Evolutionary conservation across 2,113 vertebrate genomes (phyloP).

Genomic region (Hymenochirus boettgeri): DNA sequence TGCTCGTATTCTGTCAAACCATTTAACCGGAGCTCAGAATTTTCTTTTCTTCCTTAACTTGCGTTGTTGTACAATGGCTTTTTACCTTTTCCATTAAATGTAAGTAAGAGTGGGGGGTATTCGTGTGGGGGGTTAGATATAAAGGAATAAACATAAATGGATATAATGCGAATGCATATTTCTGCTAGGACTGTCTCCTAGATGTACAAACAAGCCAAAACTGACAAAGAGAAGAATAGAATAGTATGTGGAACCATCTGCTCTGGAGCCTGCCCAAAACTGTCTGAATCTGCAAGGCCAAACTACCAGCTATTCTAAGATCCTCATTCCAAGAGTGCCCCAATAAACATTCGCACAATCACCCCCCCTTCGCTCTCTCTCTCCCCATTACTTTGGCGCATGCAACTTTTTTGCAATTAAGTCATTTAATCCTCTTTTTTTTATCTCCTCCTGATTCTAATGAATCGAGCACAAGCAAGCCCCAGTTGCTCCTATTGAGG

Average conservation of each 20-base stretch:
- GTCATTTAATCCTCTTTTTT: constrained; percentile 99
- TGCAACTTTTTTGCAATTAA: constrained; percentile 99
- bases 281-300: constrained; percentile 81
- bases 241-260: constrained; percentile 97
- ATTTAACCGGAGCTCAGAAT: constrained; percentile 33
- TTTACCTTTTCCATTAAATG: no score
- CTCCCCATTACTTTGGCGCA: constrained; percentile 82
- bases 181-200: constrained; percentile 80
- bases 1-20: constrained; percentile 31
- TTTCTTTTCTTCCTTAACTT: no score
- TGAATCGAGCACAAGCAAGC: constrained; percentile 99
- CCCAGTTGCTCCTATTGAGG: constrained; percentile 97
- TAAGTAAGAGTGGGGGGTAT: no score
- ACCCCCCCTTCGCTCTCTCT: constrained; percentile 54
- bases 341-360: constrained; percentile 83
- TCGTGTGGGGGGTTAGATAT: constrained; percentile 61
- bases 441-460: constrained; percentile 97
- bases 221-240: constrained; percentile 98
- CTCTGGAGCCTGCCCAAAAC: constrained; percentile 98
- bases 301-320: constrained; percentile 98
- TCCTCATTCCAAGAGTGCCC: constrained; percentile 94
- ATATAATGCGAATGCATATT: constrained; percentile 78
- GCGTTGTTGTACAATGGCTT: no score
- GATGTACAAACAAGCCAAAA: constrained; percentile 77
- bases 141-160: constrained; percentile 67